A percentile compares a stretch with the other conserved stretches of the same genome.
Conservation (phyloP, 2,888 invertebrate genomes). For the Horisme vitalbata region DNA sequence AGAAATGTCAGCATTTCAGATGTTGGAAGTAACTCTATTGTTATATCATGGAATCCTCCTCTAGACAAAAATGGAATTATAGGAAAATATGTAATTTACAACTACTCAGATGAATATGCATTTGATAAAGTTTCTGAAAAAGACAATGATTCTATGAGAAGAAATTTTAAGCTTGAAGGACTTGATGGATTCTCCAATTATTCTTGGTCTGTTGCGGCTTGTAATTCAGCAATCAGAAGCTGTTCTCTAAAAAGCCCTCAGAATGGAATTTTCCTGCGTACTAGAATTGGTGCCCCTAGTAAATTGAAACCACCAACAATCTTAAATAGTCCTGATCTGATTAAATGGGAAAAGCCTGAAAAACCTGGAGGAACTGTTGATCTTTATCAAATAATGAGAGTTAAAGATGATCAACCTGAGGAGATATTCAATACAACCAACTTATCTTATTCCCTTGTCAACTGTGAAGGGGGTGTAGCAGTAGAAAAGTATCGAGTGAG, state of each 20-base stretch:
- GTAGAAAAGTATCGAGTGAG: conserved; percentile 67
- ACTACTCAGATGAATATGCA: conserved; percentile 60
- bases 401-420: conserved; percentile 54
- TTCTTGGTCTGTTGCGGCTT: conserved; percentile 87
- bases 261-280: conserved; percentile 76
- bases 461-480: conserved; percentile 60
- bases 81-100: conserved; percentile 84
- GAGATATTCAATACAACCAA: conserved; percentile 52
- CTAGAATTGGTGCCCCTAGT: conserved; percentile 84
- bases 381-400: conserved; percentile 79
- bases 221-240: conserved; percentile 81
- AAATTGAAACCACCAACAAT: conserved; percentile 57
- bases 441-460: conserved; percentile 43
- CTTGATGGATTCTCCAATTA: conserved; percentile 86
- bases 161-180: conserved; percentile 50
- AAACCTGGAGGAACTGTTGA: conserved; percentile 80
- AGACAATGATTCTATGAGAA: conserved; percentile 47
- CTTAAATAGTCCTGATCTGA: conserved; percentile 49
- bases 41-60: conserved; percentile 87
- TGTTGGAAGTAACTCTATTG: conserved; percentile 84
- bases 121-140: conserved; percentile 50
- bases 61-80: conserved; percentile 88
- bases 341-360: conserved; percentile 79
- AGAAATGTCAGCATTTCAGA: conserved; percentile 81
- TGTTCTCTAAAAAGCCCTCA: conserved; percentile 83